Evolutionary conservation across 2,113 vertebrate species (phyloP).

Genomic region (Columba livia): DNA sequence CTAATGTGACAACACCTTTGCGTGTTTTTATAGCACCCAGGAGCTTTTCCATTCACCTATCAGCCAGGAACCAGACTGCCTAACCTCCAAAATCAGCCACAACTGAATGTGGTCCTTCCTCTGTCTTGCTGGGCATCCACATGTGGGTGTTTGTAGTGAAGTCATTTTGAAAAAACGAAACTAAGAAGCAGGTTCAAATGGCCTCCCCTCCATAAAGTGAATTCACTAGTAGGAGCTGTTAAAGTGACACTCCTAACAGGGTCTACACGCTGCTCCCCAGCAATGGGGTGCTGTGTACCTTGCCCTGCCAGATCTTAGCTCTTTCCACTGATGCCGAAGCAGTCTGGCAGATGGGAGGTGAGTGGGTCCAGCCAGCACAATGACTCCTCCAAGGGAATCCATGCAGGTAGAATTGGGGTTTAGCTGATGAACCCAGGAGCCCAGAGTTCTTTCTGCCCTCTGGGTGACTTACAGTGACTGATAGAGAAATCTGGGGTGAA

Average conservation of each 20-base stretch:
- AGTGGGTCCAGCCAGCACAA: background rate
- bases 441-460: background rate
- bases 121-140: background rate
- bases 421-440: background rate
- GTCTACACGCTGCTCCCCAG: background rate
- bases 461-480: background rate
- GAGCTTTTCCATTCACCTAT: background rate
- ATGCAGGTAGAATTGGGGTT: background rate
- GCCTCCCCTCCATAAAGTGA: background rate
- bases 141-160: background rate
- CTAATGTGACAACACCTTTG: background rate
- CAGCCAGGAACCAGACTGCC: background rate
- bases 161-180: background rate
- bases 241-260: background rate
- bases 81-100: background rate
- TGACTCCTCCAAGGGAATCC: background rate
- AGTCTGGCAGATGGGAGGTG: background rate
- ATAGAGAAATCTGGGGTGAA: background rate
- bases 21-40: background rate
- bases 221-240: background rate
- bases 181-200: background rate
- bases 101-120: background rate
- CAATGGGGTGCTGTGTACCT: background rate
- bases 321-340: background rate
- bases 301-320: background rate